Base-by-base conservation (phyloP, 2,113 vertebrate genomes). In the Crotalus helleri region DNA sequence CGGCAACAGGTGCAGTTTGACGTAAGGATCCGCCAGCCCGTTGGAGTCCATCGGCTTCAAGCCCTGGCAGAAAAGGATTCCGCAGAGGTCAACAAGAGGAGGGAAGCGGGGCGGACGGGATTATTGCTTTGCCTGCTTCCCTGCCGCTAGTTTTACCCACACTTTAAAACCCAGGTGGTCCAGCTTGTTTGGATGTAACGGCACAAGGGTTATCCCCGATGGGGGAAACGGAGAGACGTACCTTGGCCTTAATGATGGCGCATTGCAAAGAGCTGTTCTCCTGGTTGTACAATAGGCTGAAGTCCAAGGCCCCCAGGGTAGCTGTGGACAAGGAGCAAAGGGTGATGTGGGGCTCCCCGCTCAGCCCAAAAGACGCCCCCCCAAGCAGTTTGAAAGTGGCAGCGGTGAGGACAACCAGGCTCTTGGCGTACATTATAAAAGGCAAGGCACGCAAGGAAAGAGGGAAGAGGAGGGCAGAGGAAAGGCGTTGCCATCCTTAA, bases 41-140 rank as follows among this genome's bases (percentile, higher is more conserved):
- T 99, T 99, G 33, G 99, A 99, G 95, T 99, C 99, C 99, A 99
- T 99, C 1, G 99, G 99, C 95, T 99, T 99, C 94, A 99, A 97
- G 59, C 99, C 99, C 99, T 99, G 91, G 39, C 92, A 93, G 94
- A 0, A 74, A 91, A 0, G 29, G 91, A 94, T 91, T 6, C 61
- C 87, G 24, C 0, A 2, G 0, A 0, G 11, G 0, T 44, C 1
- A 0, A 0, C 0, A 21, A 21, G 11, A 1, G 61, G 29, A 33
- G 12, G 87, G 17, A 11, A 6, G 8, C 5, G 21, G 5, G 59
- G n/a, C 1, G 1, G 53, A 49, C 0, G 2, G 85, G 5, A 3
- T 19, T 1, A 33, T 7, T 39, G 7, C n/a, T 81, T 39, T 19
- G 39, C 6, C 17, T 39, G 17, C 13, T 74, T 6, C 64, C n/a